Evolutionary conservation across 2,113 vertebrate genomes (phyloP).

Genomic region (Glaucidium brasilianum): DNA sequence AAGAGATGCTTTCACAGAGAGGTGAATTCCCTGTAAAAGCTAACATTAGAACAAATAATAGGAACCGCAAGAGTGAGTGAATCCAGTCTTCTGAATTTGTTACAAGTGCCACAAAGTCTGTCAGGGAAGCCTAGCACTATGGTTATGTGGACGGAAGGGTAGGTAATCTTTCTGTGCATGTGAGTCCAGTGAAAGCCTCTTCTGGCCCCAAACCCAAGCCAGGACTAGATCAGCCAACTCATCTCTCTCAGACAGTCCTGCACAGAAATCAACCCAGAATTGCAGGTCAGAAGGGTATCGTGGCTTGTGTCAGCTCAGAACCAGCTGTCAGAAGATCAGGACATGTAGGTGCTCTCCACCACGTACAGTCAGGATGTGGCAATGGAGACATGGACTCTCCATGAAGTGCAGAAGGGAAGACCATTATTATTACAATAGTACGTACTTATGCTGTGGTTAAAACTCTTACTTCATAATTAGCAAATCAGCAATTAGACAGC

Average conservation of each 20-base stretch:
- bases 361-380: too few relatives aligned
- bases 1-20: background rate
- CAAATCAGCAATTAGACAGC: too few relatives aligned
- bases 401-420: too few relatives aligned
- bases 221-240: background rate
- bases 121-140: background rate
- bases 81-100: background rate
- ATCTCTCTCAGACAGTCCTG: background rate
- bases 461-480: too few relatives aligned
- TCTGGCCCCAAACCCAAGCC: background rate
- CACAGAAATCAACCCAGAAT: background rate
- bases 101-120: background rate
- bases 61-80: background rate
- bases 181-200: background rate
- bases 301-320: background rate
- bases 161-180: background rate
- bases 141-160: background rate
- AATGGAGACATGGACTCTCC: too few relatives aligned
- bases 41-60: background rate
- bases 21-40: background rate
- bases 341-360: background rate
- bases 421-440: too few relatives aligned
- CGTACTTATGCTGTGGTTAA: too few relatives aligned
- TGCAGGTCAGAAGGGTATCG: background rate
- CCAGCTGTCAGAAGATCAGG: background rate